Evolutionary conservation across 1,140 invertebrate species (phyloP), one percentile per base, ranked within the genome.

Genomic region (Leptopilina boulardi): DNA sequence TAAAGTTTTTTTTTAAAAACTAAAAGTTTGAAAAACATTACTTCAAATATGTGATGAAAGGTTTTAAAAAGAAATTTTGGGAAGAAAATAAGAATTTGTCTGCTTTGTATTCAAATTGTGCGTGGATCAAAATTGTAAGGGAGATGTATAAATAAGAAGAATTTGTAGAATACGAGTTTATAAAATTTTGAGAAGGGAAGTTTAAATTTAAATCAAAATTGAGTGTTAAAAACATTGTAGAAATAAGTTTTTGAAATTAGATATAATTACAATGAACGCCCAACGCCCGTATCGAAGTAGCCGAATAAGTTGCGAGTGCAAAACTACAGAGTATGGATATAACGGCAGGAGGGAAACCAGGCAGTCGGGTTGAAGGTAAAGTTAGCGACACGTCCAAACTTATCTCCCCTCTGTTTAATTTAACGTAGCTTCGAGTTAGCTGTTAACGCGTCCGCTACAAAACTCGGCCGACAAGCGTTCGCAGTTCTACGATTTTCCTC

Each of bases 361-460:
- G 56, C 47, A 47, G 13, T 77, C 74, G 80, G 77, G 80, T 82
- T 78, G 80, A 79, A 84, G 83, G 84, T 75, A 84, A 88, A 87
- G 86, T 89, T 89, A 87, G 82, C 83, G 87, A 88, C 85, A 87
- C 87, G 83, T 85, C 85, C 84, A 86, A 84, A 88, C 86, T 88
- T 89, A 89, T 89, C 86, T 82, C 79, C 85, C 87, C 83, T 87
- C 83, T 87, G 87, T 87, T 88, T 89, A 89, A 89, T 88, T 89
- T 88, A 89, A 89, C 85, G 83, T 88, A 85, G 80, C 88, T 87
- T 85, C 85, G 84, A 88, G 86, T 89, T 89, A 87, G 84, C 84
- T 84, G 83, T 87, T 88, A 88, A 87, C 87, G 77, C 80, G 80
- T 79, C 80, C 77, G 78, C 83, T 81, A 84, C 80, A 79, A 80